Evolutionary conservation across 2,113 vertebrate species (phyloP), one percentile per base, ranked within the genome.

Genomic region (Sitta europaea): DNA sequence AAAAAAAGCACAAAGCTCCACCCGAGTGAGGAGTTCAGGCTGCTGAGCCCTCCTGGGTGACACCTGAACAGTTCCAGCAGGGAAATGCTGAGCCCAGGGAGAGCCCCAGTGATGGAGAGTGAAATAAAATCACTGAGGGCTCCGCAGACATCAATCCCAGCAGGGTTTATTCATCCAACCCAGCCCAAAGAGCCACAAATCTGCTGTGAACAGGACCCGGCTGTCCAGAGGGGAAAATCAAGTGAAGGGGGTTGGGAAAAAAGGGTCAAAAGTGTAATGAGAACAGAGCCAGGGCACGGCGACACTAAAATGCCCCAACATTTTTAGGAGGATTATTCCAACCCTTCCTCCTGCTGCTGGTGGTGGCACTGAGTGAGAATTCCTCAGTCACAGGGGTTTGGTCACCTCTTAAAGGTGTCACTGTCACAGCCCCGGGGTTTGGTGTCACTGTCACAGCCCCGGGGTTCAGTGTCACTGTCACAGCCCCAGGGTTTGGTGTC

Each of bases 171-270:
- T 84, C 79, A 87, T 91, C 84, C 70, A 76, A 70, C 35, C 43
- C 76, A 89, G 24, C 45, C 28, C 55, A 86, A 95, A 91, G 79
- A 80, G 45, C 25, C 93, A 95, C 92, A 96, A 88, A 94, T 80
- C 91, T 77, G 21, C 48, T 1, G 1, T 40, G 88, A 91, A 70
- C 58, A n/a, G 58, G 23, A n/a, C 23, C 16, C 1, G 3, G 23
- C 6, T 0, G 1, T 14, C 7, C 28, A 61, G 35, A 75, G 16
- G 73, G 50, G 12, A 36, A 87, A 85, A 82, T 50, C 68, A 33
- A 67, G 42, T 25, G 38, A 36, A 81, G 9, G 12, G 35, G 28
- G 80, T 74, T 48, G 63, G 35, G 35, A 40, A 20, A 79, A 45
- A 61, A 25, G 17, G 1, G 45, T 42, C 71, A 84, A 94, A 94